A percentile compares a stretch with the other conserved stretches of the same genome.
These are phyloP conservation scores for Pseudocheirus occidentalis DNA, from an alignment of 2,797 vertebrate species.

Conservation along the genomic window DNA sequence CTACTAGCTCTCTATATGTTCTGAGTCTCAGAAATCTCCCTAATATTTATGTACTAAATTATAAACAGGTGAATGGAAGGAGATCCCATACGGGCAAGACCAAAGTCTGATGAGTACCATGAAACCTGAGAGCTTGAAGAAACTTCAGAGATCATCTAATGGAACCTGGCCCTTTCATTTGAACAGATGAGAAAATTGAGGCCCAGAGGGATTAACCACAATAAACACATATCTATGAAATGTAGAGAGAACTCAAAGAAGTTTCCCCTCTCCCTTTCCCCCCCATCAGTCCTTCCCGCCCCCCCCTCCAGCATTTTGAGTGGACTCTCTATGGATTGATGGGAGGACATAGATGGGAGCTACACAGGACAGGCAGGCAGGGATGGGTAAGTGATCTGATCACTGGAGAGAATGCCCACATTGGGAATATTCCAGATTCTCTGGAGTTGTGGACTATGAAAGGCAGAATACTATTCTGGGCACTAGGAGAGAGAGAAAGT, in stretches of 20 bases:
- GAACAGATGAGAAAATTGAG: neutral
- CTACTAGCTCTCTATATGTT: neutral
- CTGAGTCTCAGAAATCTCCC: neutral
- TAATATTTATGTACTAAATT: neutral
- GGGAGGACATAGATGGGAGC: neutral
- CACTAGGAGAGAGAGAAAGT: neutral
- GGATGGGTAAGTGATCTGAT: neutral
- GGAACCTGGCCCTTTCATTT: neutral
- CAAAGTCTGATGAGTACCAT: neutral
- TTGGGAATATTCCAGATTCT: neutral
- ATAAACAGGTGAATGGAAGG: neutral
- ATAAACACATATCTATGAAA: neutral
- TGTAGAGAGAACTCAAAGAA: neutral
- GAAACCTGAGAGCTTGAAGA: neutral
- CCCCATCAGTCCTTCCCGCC: too few relatives aligned
- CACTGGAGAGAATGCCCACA: neutral
- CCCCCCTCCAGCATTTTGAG: neutral
- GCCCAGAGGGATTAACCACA: neutral
- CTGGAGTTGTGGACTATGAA: neutral
- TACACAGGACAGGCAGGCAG: neutral
- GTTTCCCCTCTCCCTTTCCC: rapidly evolving
- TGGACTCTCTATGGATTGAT: neutral
- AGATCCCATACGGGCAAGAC: neutral
- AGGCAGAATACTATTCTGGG: neutral
- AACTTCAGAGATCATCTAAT: neutral